Percentiles rank a stretch among this genome's conserved stretches.
These are phyloP conservation scores for Odontamblyopus rebecca DNA, from an alignment of 2,797 vertebrate species.

Conservation along the genomic window DNA sequence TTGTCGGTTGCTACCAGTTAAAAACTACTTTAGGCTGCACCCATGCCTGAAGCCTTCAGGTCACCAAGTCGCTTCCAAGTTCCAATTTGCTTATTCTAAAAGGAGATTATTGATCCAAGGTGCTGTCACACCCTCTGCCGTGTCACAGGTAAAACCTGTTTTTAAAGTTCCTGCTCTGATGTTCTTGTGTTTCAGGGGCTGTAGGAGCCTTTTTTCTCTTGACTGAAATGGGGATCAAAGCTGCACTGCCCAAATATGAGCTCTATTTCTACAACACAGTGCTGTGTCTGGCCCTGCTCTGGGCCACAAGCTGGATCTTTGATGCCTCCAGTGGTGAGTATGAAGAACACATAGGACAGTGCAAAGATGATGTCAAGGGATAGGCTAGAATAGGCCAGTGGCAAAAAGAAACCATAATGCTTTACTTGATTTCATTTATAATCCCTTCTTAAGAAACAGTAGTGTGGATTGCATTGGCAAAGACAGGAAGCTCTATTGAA, in stretches of 20 bases:
- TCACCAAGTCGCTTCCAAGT: background rate
- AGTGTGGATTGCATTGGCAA: too few relatives aligned
- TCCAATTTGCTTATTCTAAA: background rate
- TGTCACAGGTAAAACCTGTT: slow-evolving; percentile 10
- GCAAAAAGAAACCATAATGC: background rate
- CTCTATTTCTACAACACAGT: slow-evolving; percentile 87
- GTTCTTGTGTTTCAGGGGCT: slow-evolving; percentile 25
- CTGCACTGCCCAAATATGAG: slow-evolving; percentile 87
- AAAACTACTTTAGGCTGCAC: background rate
- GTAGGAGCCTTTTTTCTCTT: slow-evolving; percentile 18
- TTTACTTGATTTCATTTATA: too few relatives aligned
- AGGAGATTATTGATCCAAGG: background rate
- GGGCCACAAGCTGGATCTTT: slow-evolving; percentile 86
- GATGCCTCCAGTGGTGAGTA: slow-evolving; percentile 89
- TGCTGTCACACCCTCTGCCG: background rate
- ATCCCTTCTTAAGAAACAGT: too few relatives aligned
- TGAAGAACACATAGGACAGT: slow-evolving; percentile 4
- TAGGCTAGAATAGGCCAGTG: background rate
- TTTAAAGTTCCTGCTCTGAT: background rate
- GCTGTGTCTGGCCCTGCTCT: slow-evolving; percentile 85
- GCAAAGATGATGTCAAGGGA: background rate
- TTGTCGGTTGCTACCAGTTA: background rate
- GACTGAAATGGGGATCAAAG: slow-evolving; percentile 86
- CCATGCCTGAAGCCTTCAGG: background rate
- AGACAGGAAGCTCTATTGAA: background rate